These are phyloP conservation scores for Andrena bucephala DNA, from an alignment of 2,888 invertebrate genomes.

Conservation along the genomic window DNA sequence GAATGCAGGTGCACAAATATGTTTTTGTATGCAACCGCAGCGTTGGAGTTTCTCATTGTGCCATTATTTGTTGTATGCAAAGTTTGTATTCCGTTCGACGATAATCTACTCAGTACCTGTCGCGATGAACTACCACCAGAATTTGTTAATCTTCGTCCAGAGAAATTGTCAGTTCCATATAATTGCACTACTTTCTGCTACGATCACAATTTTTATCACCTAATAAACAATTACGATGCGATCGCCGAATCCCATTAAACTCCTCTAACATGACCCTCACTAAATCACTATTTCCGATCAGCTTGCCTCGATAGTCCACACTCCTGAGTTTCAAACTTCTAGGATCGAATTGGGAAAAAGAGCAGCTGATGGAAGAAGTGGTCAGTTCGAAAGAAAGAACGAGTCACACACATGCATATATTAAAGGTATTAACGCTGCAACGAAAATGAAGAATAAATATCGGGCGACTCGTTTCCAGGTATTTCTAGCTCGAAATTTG, in stretches of 20 bases:
- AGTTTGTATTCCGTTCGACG: background rate
- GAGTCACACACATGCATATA: background rate
- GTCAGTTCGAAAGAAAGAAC: no score
- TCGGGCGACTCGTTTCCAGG: background rate
- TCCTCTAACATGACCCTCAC: no score
- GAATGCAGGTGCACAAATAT: constrained; percentile 25
- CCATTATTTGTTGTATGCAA: constrained; percentile 19
- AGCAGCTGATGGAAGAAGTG: background rate
- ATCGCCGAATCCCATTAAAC: no score
- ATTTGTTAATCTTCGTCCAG: background rate
- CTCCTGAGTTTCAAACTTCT: no score
- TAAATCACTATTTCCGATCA: no score
- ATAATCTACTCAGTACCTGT: constrained; percentile 16
- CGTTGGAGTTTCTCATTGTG: constrained; percentile 10
- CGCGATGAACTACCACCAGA: background rate
- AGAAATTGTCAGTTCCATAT: background rate
- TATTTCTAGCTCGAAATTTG: constrained; percentile 46
- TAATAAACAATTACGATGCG: no score
- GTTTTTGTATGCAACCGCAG: constrained; percentile 27
- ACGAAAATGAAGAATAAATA: background rate
- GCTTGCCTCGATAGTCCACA: no score
- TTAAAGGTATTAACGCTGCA: background rate
- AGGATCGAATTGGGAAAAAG: background rate
- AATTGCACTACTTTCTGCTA: no score
- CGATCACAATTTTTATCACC: no score